Conservation (phyloP, 2,113 vertebrate species). For the Oryzias celebensis region DNA sequence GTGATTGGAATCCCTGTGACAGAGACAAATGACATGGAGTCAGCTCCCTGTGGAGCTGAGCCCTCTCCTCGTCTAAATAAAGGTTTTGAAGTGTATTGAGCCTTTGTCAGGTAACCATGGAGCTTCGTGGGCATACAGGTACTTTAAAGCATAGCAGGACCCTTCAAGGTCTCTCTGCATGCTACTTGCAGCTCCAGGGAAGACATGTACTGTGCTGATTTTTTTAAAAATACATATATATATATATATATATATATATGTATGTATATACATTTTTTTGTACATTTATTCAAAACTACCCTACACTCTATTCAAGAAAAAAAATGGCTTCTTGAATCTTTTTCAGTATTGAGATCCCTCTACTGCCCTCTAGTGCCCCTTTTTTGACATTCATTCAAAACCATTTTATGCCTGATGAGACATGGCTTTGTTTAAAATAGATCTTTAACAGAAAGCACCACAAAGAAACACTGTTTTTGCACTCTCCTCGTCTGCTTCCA, state of each 20-base stretch:
- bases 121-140: slow-evolving; percentile 26
- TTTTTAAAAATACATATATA: not conserved
- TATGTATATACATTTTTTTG: not conserved
- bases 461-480: no score
- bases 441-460: no score
- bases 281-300: slow-evolving; percentile 9
- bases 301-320: slow-evolving; percentile 36
- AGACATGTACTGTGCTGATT: not conserved
- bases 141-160: slow-evolving; percentile 5
- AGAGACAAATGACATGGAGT: slow-evolving; percentile 56
- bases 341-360: slow-evolving; percentile 12
- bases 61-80: slow-evolving; percentile 22
- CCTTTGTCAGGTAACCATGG: slow-evolving; percentile 56
- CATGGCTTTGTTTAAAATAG: no score
- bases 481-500: not conserved
- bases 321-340: slow-evolving; percentile 32
- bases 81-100: slow-evolving; percentile 36
- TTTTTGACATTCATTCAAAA: slow-evolving; percentile 10
- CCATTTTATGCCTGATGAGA: not conserved
- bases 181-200: not conserved
- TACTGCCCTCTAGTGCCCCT: slow-evolving; percentile 64
- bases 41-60: slow-evolving; percentile 21
- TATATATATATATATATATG: no score
- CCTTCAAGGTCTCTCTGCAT: slow-evolving; percentile 5
- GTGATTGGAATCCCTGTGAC: slow-evolving; percentile 70